Evolutionary conservation across 2,113 vertebrate genomes (phyloP), one percentile per base, ranked within the genome.

Genomic region (Neogobius melanostomus): DNA sequence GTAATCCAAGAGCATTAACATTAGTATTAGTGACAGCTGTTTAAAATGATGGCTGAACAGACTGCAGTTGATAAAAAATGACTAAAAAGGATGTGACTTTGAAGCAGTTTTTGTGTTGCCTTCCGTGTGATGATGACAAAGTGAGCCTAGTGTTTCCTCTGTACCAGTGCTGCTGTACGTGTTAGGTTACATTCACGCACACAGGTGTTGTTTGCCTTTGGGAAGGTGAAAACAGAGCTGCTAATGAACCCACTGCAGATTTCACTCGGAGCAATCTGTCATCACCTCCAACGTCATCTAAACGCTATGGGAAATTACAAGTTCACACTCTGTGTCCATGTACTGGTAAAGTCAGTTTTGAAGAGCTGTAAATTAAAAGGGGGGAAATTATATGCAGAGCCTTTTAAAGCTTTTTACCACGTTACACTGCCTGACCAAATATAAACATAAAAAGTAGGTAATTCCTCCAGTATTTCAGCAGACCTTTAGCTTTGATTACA

Each of bases 231-330:
- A 81, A 85, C 36, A 50, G 59, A 64, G 75, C 76, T 74, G 85
- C 82, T 91, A 91, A 88, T 90, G 83, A 91, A 82, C 77, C 75
- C 0, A 16, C 77, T 72, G 77, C 56, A 57, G 16, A 72, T 85
- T 42, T 73, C 60, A 59, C 74, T 75, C 50, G 71, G 67, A 78
- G 79, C 80, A 74, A 16, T 54, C 78, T 83, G 89, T 91, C 88
- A 88, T 84, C 90, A 83, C 87, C 82, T 90, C 85, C 83, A 88
- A 82, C 82, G 72, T 64, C 82, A 81, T 87, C 82, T 86, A 87
- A 86, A 81, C 43, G 75, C 68, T 85, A 64, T 77, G 84, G 85
- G 88, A 90, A 87, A 82, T 87, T 36, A 5, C 81, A 51, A 52
- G 80, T 88, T 91, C 68, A 78, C 87, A 87, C 82, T 6, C 79